phyloP scores from a whole-genome alignment of 2,888 invertebrate genomes.

The Eupeodes latifasciatus region DNA sequence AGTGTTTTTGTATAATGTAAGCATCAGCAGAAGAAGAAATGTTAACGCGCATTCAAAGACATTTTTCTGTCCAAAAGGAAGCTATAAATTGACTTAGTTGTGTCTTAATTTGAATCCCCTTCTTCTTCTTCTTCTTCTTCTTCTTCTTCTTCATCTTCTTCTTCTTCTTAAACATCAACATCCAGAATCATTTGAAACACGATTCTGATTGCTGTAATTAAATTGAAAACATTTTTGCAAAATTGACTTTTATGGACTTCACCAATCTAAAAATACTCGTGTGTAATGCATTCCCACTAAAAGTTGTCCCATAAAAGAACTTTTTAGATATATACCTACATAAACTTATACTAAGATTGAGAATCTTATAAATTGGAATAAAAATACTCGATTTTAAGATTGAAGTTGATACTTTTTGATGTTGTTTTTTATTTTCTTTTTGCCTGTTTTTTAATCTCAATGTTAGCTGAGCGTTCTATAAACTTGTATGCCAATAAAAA shows the following conservation, averaged over 20 bases:
- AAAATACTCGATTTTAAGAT: slow-evolving; percentile 8
- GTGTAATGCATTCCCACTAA: not conserved
- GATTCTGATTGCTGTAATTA: slow-evolving; percentile 68
- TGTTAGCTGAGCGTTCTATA: not conserved
- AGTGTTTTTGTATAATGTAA: not conserved
- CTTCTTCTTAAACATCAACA: not conserved
- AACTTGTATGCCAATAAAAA: slow-evolving; percentile 33
- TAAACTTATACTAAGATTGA: not conserved
- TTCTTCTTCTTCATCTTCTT: no score
- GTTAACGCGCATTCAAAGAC: not conserved
- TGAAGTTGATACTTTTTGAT: slow-evolving; percentile 15
- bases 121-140: not conserved
- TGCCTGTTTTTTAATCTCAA: not conserved
- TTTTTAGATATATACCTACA: not conserved
- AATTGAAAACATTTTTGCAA: slow-evolving; percentile 58
- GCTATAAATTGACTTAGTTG: slow-evolving; percentile 69
- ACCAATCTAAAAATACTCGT: slow-evolving; percentile 43
- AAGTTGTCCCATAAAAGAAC: slow-evolving; percentile 40
- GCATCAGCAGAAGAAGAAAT: not conserved
- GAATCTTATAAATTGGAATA: not conserved
- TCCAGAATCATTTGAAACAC: slow-evolving; percentile 23
- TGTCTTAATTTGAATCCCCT: slow-evolving; percentile 65
- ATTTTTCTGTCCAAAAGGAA: slow-evolving; percentile 47
- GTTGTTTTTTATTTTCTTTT: slow-evolving; percentile 2
- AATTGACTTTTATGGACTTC: slow-evolving; percentile 57